Conservation (phyloP, 2,888 invertebrate genomes). For the Crioceris asparagi region DNA sequence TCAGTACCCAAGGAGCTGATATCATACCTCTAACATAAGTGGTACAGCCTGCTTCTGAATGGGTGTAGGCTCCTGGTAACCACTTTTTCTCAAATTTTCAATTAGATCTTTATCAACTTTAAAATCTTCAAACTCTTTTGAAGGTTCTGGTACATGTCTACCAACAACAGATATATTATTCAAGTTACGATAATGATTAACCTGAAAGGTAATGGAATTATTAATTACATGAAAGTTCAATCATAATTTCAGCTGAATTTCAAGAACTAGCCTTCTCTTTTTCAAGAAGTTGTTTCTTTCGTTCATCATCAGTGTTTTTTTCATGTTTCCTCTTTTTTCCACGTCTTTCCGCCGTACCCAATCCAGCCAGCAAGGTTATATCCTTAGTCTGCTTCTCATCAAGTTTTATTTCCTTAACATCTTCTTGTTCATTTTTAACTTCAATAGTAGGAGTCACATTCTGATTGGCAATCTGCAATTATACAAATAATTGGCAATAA, state of each 20-base stretch:
- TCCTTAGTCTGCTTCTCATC: constrained; percentile 14
- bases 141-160: constrained; percentile 65
- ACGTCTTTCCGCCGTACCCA: constrained; percentile 15
- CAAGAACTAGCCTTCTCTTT: constrained; percentile 18
- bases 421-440: background rate
- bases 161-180: constrained; percentile 72
- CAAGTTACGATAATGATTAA: constrained; percentile 62
- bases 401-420: constrained; percentile 5
- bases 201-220: no score
- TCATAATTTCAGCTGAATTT: no score
- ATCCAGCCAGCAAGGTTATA: constrained; percentile 24
- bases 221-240: no score
- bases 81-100: constrained; percentile 57
- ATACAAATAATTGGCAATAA: background rate
- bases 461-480: no score
- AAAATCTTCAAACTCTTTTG: constrained; percentile 59
- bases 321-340: constrained; percentile 29
- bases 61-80: constrained; percentile 70
- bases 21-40: constrained; percentile 64
- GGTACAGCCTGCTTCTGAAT: constrained; percentile 92
- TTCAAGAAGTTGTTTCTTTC: constrained; percentile 25
- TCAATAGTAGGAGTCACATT: no score
- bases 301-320: constrained; percentile 17
- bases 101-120: constrained; percentile 49
- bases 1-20: background rate